Percentiles rank a stretch among this genome's conserved stretches.
phyloP scores from a whole-genome alignment of 2,797 vertebrate genomes.

The Eulemur rubriventer region DNA sequence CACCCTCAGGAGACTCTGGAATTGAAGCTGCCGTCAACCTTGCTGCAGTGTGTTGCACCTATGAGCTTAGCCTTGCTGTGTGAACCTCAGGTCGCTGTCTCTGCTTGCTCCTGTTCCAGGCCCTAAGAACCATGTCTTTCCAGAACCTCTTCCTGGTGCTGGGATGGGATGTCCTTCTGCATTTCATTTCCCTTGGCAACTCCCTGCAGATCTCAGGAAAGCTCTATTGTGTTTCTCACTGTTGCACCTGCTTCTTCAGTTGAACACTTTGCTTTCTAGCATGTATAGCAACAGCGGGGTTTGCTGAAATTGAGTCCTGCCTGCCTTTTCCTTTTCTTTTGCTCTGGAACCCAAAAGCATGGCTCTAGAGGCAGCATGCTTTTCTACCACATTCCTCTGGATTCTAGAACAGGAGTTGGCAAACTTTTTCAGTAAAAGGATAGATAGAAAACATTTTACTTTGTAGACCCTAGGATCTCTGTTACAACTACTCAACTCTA shows the following conservation, averaged over 20 bases:
- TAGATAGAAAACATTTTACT: not conserved
- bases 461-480: not conserved
- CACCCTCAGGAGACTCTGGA: not conserved
- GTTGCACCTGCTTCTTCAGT: not conserved
- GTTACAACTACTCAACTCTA: not conserved
- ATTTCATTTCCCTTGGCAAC: not conserved
- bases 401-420: not conserved
- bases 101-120: not conserved
- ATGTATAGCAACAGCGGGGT: not conserved
- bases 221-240: not conserved
- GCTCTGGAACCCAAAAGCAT: not conserved
- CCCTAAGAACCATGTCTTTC: not conserved
- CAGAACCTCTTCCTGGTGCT: not conserved
- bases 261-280: not conserved
- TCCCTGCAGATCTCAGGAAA: not conserved
- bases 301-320: not conserved
- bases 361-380: not conserved
- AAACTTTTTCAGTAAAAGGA: not conserved
- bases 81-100: fast-evolving
- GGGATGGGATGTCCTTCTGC: not conserved
- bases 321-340: not conserved
- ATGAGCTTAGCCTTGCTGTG: not conserved
- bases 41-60: not conserved
- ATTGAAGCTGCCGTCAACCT: not conserved
- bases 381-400: not conserved